Percentiles rank a stretch among this genome's conserved stretches.
These are phyloP conservation scores for Malthinus flaveolus DNA, from an alignment of 2,888 invertebrate species.

Conservation along the genomic window DNA sequence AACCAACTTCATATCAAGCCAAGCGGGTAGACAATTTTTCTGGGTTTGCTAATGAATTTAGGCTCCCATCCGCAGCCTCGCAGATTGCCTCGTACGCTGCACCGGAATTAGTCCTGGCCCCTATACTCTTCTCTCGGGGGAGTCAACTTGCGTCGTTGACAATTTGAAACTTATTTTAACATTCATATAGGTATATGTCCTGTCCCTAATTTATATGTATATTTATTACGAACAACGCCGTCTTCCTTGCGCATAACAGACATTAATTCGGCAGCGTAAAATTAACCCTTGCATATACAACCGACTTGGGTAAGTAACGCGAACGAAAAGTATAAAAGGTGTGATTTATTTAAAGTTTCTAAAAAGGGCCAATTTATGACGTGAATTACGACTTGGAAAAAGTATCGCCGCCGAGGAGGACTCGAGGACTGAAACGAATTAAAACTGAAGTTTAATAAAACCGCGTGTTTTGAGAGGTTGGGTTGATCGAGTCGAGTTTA, in stretches of 20 bases:
- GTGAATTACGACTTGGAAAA: constrained; percentile 33
- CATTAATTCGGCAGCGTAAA: constrained; percentile 23
- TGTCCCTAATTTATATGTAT: constrained; percentile 56
- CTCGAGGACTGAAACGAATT: constrained; percentile 43
- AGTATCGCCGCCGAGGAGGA: constrained; percentile 29
- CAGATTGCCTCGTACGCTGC: constrained; percentile 49
- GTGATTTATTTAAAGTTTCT: constrained; percentile 40
- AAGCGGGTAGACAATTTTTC: constrained; percentile 45
- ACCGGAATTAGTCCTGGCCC: constrained; percentile 48
- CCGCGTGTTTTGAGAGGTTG: constrained; percentile 48
- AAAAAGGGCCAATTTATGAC: constrained; percentile 37
- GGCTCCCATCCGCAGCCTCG: constrained; percentile 44
- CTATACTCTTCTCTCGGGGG: constrained; percentile 49
- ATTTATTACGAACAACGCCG: constrained; percentile 52
- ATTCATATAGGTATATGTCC: constrained; percentile 57
- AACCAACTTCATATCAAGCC: constrained; percentile 38
- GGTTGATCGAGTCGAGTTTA: constrained; percentile 37
- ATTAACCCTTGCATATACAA: constrained; percentile 19
- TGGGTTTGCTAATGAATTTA: constrained; percentile 52
- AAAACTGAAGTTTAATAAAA: constrained; percentile 50
- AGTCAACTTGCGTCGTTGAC: constrained; percentile 57
- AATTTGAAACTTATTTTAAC: constrained; percentile 61
- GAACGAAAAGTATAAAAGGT: constrained; percentile 28
- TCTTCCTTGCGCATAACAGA: constrained; percentile 35
- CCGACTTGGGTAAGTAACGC: constrained; percentile 24